phyloP scores from a whole-genome alignment of 2,113 vertebrate species.

The Xenopus laevis region DNA sequence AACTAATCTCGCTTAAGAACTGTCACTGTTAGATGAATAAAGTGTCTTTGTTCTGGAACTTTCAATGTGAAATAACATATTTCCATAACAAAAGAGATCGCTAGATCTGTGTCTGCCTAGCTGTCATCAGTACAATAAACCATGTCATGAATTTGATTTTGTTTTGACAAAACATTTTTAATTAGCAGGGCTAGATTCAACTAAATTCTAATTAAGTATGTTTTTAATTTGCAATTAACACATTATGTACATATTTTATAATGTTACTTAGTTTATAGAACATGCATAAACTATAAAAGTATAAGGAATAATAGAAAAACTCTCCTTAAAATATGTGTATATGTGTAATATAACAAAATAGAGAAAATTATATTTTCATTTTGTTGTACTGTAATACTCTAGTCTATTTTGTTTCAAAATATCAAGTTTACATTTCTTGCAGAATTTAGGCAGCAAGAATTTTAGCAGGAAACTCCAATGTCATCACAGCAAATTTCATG shows the following conservation, averaged over 20 bases:
- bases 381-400: too few species aligned
- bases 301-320: too few species aligned
- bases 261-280: background rate
- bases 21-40: conserved; percentile 19
- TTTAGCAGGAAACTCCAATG: too few species aligned
- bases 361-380: too few species aligned
- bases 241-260: too few species aligned
- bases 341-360: too few species aligned
- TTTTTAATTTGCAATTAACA: background rate
- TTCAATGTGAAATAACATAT: conserved; percentile 35
- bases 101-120: conserved; percentile 14
- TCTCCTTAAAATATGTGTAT: too few species aligned
- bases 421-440: too few species aligned
- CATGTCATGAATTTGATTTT: conserved; percentile 5
- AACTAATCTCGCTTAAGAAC: background rate
- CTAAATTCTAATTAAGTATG: background rate
- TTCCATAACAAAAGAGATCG: conserved; percentile 28
- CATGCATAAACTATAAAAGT: too few species aligned
- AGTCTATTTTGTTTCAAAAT: too few species aligned
- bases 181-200: background rate
- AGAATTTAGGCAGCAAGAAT: too few species aligned
- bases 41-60: conserved; percentile 25
- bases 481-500: too few species aligned
- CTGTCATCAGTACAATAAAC: conserved; percentile 31
- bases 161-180: conserved; percentile 10